These are phyloP conservation scores for Myotis yumanensis DNA, from an alignment of 2,113 vertebrate species.

Conservation along the genomic window DNA sequence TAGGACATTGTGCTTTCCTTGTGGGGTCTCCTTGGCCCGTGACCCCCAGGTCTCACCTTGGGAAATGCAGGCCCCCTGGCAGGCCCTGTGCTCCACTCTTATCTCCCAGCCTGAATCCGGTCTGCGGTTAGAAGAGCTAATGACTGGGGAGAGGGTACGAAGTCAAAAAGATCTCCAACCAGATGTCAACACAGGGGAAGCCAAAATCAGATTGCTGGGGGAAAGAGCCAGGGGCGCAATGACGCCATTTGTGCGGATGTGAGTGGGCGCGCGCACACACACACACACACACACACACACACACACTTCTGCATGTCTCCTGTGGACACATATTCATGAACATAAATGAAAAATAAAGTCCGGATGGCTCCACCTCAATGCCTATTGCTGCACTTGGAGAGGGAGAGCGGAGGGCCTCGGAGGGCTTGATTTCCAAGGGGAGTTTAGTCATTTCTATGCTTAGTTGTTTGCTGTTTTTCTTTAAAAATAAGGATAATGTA, in stretches of 20 bases:
- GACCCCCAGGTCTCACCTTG: neutral
- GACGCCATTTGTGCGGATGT: neutral
- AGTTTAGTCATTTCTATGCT: neutral
- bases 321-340: neutral
- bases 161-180: neutral
- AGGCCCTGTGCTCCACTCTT: neutral
- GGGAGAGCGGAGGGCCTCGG: accelerated
- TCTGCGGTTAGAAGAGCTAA: neutral
- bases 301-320: neutral
- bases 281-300: neutral
- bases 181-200: neutral
- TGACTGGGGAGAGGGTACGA: neutral
- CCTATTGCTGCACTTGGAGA: neutral
- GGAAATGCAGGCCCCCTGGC: neutral
- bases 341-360: neutral
- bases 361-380: neutral
- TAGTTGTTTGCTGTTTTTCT: neutral
- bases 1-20: too few relatives aligned
- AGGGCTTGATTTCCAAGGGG: neutral
- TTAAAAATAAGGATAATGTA: neutral
- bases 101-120: neutral
- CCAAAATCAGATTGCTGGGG: neutral
- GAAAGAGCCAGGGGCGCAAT: neutral
- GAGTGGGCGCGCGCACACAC: accelerated
- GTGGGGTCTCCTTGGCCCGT: neutral